phyloP scores from a whole-genome alignment of 2,113 vertebrate genomes.

The Solea senegalensis region DNA sequence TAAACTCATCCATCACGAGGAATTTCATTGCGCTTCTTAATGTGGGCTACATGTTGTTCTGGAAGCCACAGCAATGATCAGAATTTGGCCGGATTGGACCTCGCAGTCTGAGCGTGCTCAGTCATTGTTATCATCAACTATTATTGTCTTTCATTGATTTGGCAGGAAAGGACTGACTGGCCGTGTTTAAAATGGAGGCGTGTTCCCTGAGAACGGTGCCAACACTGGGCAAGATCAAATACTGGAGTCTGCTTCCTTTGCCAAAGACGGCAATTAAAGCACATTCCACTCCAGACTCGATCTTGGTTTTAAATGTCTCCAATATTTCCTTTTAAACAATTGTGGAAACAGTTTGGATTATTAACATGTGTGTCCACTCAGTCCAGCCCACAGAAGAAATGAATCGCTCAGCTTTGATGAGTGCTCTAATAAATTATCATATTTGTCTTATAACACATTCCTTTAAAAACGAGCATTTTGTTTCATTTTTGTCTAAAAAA shows the following conservation, averaged over 20 bases:
- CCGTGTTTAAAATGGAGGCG: constrained; percentile 59
- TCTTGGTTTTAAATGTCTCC: constrained; percentile 78
- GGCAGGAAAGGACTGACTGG: constrained; percentile 63
- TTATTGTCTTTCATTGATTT: constrained; percentile 72
- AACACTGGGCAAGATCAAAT: constrained; percentile 79
- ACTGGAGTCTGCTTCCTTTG: constrained; percentile 51
- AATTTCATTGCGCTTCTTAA: constrained; percentile 72
- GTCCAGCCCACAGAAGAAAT: constrained; percentile 63
- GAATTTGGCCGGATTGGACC: constrained; percentile 58
- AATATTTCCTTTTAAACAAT: constrained; percentile 81
- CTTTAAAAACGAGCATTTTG: constrained; percentile 55
- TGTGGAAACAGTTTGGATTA: constrained; percentile 80
- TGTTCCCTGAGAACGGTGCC: constrained; percentile 51
- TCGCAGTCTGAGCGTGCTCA: constrained; percentile 40
- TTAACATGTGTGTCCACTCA: constrained; percentile 81
- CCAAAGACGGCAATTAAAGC: constrained; percentile 79
- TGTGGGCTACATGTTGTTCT: constrained; percentile 67
- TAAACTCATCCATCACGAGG: constrained; percentile 75
- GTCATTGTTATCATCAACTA: constrained; percentile 71
- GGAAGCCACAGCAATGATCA: constrained; percentile 68
- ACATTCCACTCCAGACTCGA: constrained; percentile 70
- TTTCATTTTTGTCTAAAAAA: constrained; percentile 57
- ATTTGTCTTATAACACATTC: constrained; percentile 77
- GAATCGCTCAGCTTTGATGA: constrained; percentile 74
- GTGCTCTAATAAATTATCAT: constrained; percentile 72